Conservation (phyloP, 37 sponge, comb jelly and placozoan genomes). For the Axinella damicornis region DNA sequence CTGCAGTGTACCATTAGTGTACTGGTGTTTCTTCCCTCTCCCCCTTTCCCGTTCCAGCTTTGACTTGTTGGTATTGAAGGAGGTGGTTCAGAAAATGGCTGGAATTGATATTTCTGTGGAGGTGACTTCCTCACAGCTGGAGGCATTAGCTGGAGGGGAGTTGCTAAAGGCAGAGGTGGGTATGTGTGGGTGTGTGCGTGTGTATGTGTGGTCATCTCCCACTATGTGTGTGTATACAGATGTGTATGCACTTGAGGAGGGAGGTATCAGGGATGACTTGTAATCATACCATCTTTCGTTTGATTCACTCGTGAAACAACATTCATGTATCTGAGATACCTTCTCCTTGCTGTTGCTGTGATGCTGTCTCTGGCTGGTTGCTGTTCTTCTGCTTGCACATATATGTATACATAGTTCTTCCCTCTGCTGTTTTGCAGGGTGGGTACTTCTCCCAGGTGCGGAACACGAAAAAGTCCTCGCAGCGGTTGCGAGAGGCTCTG, state of each 20-base stretch:
- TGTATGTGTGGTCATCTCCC: too few relatives aligned
- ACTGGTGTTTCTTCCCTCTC: too few relatives aligned
- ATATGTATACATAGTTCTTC: neutral
- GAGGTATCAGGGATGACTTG: conserved; percentile 23
- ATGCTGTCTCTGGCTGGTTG: too few relatives aligned
- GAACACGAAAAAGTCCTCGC: conserved; percentile 94
- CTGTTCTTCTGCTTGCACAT: neutral
- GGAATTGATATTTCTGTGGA: conserved; percentile 95
- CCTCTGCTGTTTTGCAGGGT: conserved; percentile 42
- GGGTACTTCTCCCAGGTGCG: conserved; percentile 90
- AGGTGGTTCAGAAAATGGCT: conserved; percentile 95
- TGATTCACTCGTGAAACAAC: conserved; percentile 14
- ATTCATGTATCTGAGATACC: conserved; percentile 1
- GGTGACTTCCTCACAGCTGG: conserved; percentile 87
- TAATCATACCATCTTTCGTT: conserved; percentile 37
- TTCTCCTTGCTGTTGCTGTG: neutral
- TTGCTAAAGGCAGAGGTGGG: conserved; percentile 92
- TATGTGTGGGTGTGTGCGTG: too few relatives aligned
- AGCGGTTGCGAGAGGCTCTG: conserved; percentile 91
- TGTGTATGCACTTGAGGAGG: neutral
- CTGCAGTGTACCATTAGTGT: too few relatives aligned
- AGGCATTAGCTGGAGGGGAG: conserved; percentile 93
- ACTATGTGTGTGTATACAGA: too few relatives aligned
- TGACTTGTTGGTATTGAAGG: conserved; percentile 95
- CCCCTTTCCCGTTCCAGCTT: conserved; percentile 54